Conservation (phyloP, 2,888 invertebrate species). For the Prenolepis imparis region DNA sequence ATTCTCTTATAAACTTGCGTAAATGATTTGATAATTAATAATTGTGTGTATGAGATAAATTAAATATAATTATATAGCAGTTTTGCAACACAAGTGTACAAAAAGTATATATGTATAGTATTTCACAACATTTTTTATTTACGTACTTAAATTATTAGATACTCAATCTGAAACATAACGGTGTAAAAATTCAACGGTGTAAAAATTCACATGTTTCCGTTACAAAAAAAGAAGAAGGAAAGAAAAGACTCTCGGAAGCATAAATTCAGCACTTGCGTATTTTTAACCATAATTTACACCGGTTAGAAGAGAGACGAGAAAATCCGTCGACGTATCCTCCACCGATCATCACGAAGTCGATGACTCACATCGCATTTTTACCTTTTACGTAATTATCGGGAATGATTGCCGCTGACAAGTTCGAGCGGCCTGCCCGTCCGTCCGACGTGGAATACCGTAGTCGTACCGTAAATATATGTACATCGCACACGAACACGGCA, state of each 20-base stretch:
- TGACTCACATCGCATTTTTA: conserved; percentile 49
- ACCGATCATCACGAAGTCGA: background rate
- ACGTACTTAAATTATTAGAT: background rate
- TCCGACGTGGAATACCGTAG: conserved; percentile 53
- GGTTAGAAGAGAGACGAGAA: conserved; percentile 13
- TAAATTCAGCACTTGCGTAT: background rate
- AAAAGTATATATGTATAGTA: background rate
- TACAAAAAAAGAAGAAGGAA: background rate
- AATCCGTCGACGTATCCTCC: background rate
- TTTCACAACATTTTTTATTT: background rate
- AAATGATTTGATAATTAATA: background rate
- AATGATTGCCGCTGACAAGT: conserved; percentile 57
- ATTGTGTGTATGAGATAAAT: background rate
- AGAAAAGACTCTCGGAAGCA: background rate
- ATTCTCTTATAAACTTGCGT: background rate
- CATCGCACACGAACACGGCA: conserved; percentile 32
- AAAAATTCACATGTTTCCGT: conserved; percentile 31
- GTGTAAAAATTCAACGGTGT: background rate
- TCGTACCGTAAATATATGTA: conserved; percentile 41
- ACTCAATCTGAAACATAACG: background rate
- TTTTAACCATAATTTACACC: conserved; percentile 9
- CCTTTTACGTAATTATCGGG: conserved; percentile 59
- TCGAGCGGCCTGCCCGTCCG: conserved; percentile 51
- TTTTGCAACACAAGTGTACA: background rate
- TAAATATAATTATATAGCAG: background rate